These are phyloP conservation scores for Aythya baeri DNA, from an alignment of 2,113 vertebrate species.

Conservation along the genomic window DNA sequence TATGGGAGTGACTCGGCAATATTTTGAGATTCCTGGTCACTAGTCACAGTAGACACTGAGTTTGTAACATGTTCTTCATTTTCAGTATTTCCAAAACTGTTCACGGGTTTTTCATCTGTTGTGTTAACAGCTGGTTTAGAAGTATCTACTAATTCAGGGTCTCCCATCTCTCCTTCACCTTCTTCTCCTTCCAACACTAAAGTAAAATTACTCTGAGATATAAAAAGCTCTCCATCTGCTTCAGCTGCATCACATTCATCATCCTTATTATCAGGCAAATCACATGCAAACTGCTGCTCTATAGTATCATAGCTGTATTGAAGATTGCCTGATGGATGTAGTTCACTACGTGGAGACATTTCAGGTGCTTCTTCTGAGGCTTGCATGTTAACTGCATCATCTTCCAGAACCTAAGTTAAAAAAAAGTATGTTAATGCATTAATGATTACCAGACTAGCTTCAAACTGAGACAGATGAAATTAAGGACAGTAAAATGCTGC, in stretches of 20 bases:
- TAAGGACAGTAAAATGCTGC: background rate
- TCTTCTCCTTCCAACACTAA: slow-evolving; percentile 90
- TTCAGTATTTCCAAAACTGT: background rate
- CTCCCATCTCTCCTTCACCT: slow-evolving; percentile 68
- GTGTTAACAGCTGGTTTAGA: background rate
- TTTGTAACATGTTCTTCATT: slow-evolving; percentile 33
- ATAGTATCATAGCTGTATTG: slow-evolving; percentile 73
- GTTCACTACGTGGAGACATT: slow-evolving; percentile 71
- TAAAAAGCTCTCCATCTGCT: slow-evolving; percentile 73
- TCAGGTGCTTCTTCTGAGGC: slow-evolving; percentile 44
- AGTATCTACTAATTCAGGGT: background rate
- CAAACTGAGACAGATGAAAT: background rate
- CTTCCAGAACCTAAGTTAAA: slow-evolving; percentile 65
- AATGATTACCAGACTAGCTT: background rate
- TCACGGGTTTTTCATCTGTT: background rate
- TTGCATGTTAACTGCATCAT: slow-evolving; percentile 40
- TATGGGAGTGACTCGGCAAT: slow-evolving; percentile 70
- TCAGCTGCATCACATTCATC: slow-evolving; percentile 68
- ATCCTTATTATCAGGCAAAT: slow-evolving; percentile 70
- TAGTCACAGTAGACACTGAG: slow-evolving; percentile 55
- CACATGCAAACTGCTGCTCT: slow-evolving; percentile 74
- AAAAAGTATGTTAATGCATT: background rate
- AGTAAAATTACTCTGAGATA: slow-evolving; percentile 82
- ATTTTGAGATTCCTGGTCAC: slow-evolving; percentile 68
- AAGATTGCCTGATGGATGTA: slow-evolving; percentile 79